A percentile compares a stretch with the other conserved stretches of the same genome.
Conservation (phyloP, 2,797 vertebrate genomes). For the Serranus cabrilla region DNA sequence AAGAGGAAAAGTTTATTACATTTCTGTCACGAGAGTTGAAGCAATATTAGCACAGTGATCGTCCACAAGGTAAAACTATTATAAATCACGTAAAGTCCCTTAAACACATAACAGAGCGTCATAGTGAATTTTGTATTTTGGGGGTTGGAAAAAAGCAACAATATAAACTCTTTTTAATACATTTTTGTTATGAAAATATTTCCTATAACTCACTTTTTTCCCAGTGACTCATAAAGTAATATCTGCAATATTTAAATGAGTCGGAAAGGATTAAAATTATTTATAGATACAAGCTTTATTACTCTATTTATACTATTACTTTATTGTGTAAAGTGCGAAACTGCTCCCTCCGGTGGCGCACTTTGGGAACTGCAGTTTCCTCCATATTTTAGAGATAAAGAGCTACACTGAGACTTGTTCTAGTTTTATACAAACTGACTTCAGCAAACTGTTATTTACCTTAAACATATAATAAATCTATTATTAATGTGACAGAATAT, state of each 20-base stretch:
- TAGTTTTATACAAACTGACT: background rate
- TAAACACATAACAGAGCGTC: background rate
- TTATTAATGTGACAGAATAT: background rate
- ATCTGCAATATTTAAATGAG: background rate
- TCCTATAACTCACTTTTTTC: background rate
- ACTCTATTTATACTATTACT: too few relatives aligned
- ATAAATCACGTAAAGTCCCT: background rate
- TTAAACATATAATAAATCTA: background rate
- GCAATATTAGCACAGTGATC: background rate
- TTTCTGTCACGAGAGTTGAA: background rate
- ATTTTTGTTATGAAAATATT: background rate
- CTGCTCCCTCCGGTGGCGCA: constrained; percentile 46
- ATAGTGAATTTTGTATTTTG: background rate
- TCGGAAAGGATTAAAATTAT: background rate
- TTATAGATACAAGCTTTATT: background rate
- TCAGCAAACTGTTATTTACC: background rate
- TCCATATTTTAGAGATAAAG: background rate
- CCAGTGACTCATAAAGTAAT: background rate
- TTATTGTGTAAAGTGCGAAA: too few relatives aligned
- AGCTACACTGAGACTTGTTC: background rate
- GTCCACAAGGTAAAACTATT: background rate
- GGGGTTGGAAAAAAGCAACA: background rate
- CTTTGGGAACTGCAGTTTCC: background rate
- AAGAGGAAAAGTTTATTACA: background rate
- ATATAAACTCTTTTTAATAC: background rate